These are phyloP conservation scores for Philopotamus ludificatus DNA, from an alignment of 1,140 invertebrate species.

Conservation along the genomic window DNA sequence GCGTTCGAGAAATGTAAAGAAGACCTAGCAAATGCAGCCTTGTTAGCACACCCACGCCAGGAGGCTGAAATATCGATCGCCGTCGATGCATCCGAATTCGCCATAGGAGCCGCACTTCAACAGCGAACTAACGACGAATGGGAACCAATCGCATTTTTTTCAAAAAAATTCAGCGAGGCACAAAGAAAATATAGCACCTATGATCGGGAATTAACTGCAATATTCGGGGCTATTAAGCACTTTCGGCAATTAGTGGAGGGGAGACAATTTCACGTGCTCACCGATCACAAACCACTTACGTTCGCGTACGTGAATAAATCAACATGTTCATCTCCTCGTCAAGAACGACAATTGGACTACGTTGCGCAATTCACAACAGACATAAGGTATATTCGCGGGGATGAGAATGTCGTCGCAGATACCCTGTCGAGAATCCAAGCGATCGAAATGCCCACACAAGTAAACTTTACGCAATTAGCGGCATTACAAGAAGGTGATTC, in stretches of 20 bases:
- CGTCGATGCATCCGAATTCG: slow-evolving; percentile 46
- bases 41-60: slow-evolving; percentile 41
- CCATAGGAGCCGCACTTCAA: slow-evolving; percentile 47
- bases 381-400: no score
- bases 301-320: slow-evolving; percentile 40
- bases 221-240: slow-evolving; percentile 49
- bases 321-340: slow-evolving; percentile 43
- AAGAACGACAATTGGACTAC: slow-evolving; percentile 44
- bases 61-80: slow-evolving; percentile 33
- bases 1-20: slow-evolving; percentile 50
- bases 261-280: slow-evolving; percentile 37
- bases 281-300: slow-evolving; percentile 47
- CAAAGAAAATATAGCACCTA: slow-evolving; percentile 45
- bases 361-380: slow-evolving; percentile 47
- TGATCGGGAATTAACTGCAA: slow-evolving; percentile 51
- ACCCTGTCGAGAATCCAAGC: slow-evolving; percentile 40
- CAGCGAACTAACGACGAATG: slow-evolving; percentile 40
- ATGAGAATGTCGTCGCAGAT: slow-evolving; percentile 45
- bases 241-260: slow-evolving; percentile 48
- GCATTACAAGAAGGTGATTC: not conserved
- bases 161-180: slow-evolving; percentile 42
- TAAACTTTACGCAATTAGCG: slow-evolving; percentile 37
- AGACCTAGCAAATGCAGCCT: slow-evolving; percentile 41
- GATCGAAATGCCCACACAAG: slow-evolving; percentile 38
- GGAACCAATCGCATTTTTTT: slow-evolving; percentile 49